These are phyloP conservation scores for Mormyrus hasselquistii DNA, from an alignment of 2,797 vertebrate species.

Conservation along the genomic window DNA sequence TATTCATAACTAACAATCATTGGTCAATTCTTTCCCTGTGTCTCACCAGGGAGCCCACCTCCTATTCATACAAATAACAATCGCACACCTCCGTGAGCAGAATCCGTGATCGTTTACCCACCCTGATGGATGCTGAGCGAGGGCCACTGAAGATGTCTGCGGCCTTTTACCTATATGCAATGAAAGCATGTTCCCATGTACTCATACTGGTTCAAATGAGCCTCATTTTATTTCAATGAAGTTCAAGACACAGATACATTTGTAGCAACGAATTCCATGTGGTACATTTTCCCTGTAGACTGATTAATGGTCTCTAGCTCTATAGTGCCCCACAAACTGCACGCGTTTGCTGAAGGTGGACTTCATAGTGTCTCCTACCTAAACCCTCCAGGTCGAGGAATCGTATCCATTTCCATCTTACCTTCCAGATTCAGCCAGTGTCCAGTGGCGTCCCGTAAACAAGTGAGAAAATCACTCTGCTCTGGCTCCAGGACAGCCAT, in stretches of 20 bases:
- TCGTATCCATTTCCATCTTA: conserved; percentile 13
- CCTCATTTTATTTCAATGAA: not conserved
- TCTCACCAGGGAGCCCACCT: not conserved
- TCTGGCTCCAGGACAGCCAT: conserved; percentile 43
- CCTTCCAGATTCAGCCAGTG: not conserved
- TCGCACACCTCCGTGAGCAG: not conserved
- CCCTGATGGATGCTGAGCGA: not conserved
- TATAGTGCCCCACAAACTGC: not conserved
- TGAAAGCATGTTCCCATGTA: not conserved
- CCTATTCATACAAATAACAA: not conserved
- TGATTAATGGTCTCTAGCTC: not conserved
- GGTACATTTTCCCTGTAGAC: not conserved
- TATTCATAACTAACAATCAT: not conserved
- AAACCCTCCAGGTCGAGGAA: not conserved
- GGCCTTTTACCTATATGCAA: conserved; percentile 32
- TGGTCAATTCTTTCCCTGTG: not conserved
- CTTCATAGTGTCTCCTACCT: not conserved
- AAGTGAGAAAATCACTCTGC: conserved; percentile 34
- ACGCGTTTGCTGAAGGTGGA: not conserved
- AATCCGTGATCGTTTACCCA: not conserved
- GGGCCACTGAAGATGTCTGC: not conserved
- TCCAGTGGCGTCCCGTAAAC: conserved; percentile 15
- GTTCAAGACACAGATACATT: conserved; percentile 2
- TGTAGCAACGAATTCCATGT: not conserved
- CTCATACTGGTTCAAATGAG: not conserved